Base-by-base conservation (phyloP, 1,140 invertebrate genomes). In the Nephotettix cincticeps region DNA sequence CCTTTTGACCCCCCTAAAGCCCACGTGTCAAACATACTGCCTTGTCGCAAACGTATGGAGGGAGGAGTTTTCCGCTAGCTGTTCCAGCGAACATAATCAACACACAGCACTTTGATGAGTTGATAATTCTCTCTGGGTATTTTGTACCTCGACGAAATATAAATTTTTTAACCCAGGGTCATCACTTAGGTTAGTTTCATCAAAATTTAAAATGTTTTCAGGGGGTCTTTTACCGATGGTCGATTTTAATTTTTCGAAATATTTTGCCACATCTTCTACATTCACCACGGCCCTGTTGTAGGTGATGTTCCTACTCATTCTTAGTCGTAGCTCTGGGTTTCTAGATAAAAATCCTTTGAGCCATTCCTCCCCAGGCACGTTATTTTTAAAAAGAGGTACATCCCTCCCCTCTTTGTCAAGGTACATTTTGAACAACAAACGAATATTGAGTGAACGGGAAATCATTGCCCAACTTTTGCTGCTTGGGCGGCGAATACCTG, bases 131-230 rank as follows among this genome's bases (percentile, higher is more conserved):
- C 25, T 73, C 73, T 11, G 65, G 27, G 54, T 74, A 72, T 45
- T 74, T 70, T 3, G 30, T 13, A 29, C 73, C 73, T 68, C 71
- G 29, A 32, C 43, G 40, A 1, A 36, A 27, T 21, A 75, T 72
- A 47, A 69, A 45, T 28, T 72, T 69, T 76, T 73, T 77, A 69
- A 71, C 73, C 80, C 78, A 1, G 72, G 71, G 73, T 83, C 77
- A 71, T 82, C 80, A 0, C 66, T 73, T 11, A 81, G 71, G 73
- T 83, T 82, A 1, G 81, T 84, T 75, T 82, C 79, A 71, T 84
- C 81, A 74, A 78, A 83, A 72, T 83, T 83, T 0, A 80, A 66
- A n/a, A 83, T 79, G 64, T 78, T 76, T 21, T 69, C 11, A n/a
- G 77, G 74, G 30, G 78, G 78, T 29, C 80, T 74, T 45, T 71